Evolutionary conservation across 1,140 invertebrate species (phyloP).

Genomic region (Cyphomyrmex costatus): DNA sequence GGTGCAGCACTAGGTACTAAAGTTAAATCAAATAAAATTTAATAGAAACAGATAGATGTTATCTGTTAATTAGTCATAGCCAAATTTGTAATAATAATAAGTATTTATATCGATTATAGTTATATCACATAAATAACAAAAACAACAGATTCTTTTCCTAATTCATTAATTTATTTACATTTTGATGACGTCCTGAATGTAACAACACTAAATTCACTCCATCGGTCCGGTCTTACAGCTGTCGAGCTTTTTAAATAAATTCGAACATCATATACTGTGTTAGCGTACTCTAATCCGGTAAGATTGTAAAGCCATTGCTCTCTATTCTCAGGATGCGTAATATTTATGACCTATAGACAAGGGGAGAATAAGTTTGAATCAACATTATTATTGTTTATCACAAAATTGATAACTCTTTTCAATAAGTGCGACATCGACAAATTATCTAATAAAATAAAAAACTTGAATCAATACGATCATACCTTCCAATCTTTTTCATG

Average conservation of each 20-base stretch:
- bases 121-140: slow-evolving; percentile 32
- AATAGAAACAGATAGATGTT: not conserved
- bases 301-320: slow-evolving; percentile 86
- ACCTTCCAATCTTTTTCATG: slow-evolving; percentile 88
- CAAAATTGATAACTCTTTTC: not conserved
- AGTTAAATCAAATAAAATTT: slow-evolving; percentile 18
- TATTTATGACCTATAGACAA: slow-evolving; percentile 81
- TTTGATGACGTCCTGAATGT: slow-evolving; percentile 88
- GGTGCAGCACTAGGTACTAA: slow-evolving; percentile 88
- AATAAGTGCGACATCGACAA: not conserved
- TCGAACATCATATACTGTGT: slow-evolving; percentile 90
- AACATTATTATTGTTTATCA: not conserved
- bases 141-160: not conserved
- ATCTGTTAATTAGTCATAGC: not conserved
- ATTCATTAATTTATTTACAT: slow-evolving; percentile 80
- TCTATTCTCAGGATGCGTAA: slow-evolving; percentile 72
- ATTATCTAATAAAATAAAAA: not conserved
- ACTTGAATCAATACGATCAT: slow-evolving; percentile 43
- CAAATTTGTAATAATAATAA: not conserved
- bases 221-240: slow-evolving; percentile 87
- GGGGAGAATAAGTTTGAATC: not conserved
- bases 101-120: not conserved
- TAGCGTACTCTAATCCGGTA: slow-evolving; percentile 88
- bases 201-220: slow-evolving; percentile 89
- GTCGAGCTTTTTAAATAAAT: slow-evolving; percentile 88